Percentiles rank a stretch among this genome's conserved stretches.
phyloP scores from a whole-genome alignment of 2,113 vertebrate genomes.

The Bolborhynchus lineola region DNA sequence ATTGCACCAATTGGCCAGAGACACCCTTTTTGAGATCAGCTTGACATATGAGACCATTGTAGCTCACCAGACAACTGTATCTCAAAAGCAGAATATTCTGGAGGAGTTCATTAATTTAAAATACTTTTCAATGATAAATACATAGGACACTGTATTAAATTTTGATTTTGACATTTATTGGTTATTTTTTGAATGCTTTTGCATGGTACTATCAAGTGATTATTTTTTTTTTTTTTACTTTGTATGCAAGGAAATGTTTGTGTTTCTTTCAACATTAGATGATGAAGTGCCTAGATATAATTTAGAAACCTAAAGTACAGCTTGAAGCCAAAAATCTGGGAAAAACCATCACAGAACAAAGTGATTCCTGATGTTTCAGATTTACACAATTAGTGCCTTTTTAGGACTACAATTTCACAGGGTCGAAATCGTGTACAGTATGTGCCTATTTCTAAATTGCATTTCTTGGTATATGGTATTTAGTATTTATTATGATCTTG shows the following conservation, averaged over 20 bases:
- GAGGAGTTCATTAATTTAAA: neutral
- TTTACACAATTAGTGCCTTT: neutral
- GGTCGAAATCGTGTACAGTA: neutral
- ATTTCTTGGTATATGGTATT: neutral
- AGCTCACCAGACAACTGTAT: neutral
- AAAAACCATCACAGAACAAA: neutral
- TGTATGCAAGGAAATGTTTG: fast-evolving
- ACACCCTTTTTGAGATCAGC: neutral
- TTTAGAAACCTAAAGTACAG: neutral
- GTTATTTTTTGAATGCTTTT: neutral
- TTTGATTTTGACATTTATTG: neutral
- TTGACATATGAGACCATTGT: neutral
- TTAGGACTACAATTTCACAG: constrained; percentile 9
- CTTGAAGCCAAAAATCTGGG: constrained; percentile 10
- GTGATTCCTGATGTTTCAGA: constrained; percentile 3
- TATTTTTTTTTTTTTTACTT: neutral
- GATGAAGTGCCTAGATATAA: neutral
- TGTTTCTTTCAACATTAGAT: neutral
- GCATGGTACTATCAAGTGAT: neutral
- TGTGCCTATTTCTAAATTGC: neutral
- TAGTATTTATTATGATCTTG: neutral
- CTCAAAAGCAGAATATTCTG: neutral
- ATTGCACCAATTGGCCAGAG: neutral
- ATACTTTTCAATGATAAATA: neutral
- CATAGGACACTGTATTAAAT: neutral